phyloP scores from a whole-genome alignment of 2,797 vertebrate genomes.

The Hydrophis major region DNA sequence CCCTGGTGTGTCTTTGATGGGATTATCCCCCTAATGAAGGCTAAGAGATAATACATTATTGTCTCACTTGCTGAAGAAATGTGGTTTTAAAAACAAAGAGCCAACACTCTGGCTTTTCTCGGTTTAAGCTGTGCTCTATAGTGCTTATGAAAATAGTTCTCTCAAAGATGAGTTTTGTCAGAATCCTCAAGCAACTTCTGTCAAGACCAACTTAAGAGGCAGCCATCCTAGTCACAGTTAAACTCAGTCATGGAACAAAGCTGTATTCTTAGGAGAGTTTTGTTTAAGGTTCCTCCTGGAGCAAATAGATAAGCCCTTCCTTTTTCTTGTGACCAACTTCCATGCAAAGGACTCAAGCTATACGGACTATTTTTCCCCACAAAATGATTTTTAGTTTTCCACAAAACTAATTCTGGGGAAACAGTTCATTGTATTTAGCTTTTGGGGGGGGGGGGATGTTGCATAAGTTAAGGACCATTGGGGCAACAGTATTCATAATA shows the following conservation, averaged over 20 bases:
- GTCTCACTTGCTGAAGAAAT: no score
- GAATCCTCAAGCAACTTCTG: not conserved
- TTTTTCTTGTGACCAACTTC: not conserved
- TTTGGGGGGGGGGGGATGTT: not conserved
- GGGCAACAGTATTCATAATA: not conserved
- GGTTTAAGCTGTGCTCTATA: not conserved
- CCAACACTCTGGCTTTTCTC: not conserved
- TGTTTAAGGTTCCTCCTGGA: not conserved
- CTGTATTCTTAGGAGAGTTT: not conserved
- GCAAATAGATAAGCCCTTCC: not conserved
- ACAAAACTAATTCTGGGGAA: not conserved
- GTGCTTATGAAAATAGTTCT: not conserved
- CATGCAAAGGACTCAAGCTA: not conserved
- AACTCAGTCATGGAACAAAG: not conserved
- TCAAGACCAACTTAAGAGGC: not conserved
- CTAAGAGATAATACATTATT: no score
- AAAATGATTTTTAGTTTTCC: not conserved
- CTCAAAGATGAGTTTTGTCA: not conserved
- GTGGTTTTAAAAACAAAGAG: no score
- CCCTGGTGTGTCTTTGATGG: no score
- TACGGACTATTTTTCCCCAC: not conserved
- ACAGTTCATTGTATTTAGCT: not conserved
- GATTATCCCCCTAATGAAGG: no score
- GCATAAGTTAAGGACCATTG: not conserved
- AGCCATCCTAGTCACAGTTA: not conserved